Evolutionary conservation across 2,113 vertebrate species (phyloP).

Genomic region (Atherinomorus stipes): DNA sequence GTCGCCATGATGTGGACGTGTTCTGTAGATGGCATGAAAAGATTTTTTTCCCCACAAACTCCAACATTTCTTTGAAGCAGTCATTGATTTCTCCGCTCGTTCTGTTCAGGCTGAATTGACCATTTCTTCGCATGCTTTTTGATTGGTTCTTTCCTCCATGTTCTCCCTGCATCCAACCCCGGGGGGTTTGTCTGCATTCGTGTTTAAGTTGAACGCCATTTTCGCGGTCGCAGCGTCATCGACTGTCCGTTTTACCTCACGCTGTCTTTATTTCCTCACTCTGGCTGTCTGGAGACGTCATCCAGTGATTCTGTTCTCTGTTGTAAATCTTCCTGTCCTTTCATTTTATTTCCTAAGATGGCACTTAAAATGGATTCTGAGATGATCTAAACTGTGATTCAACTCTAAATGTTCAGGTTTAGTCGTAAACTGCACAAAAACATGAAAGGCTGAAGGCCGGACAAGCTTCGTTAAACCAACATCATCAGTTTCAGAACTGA

Average conservation of each 20-base stretch:
- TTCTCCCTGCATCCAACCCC: slow-evolving; percentile 74
- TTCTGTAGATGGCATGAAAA: slow-evolving; percentile 89
- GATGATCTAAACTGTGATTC: neutral
- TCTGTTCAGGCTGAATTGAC: slow-evolving; percentile 42
- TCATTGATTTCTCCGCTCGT: slow-evolving; percentile 79
- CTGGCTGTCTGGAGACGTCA: slow-evolving; percentile 69
- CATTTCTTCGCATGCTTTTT: slow-evolving; percentile 84
- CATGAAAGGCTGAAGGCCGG: too few species aligned
- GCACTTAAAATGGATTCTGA: slow-evolving; percentile 48
- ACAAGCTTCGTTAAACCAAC: too few species aligned
- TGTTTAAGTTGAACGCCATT: slow-evolving; percentile 75
- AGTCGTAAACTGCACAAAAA: too few species aligned
- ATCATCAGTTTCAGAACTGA: too few species aligned
- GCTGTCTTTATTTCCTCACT: slow-evolving; percentile 50
- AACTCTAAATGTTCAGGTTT: too few species aligned
- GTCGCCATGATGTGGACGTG: slow-evolving; percentile 39
- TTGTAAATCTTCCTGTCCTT: slow-evolving; percentile 81
- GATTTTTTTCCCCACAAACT: slow-evolving; percentile 88
- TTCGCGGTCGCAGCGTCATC: slow-evolving; percentile 72
- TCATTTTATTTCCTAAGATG: slow-evolving; percentile 87
- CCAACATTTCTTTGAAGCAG: slow-evolving; percentile 56
- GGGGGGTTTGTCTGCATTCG: slow-evolving; percentile 76
- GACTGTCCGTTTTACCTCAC: slow-evolving; percentile 17
- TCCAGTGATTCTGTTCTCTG: slow-evolving; percentile 94
- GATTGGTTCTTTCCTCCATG: slow-evolving; percentile 50